Percentiles rank a stretch among this genome's conserved stretches.
These are phyloP conservation scores for Cebus imitator DNA, from an alignment of 2,113 vertebrate species.

Conservation along the genomic window DNA sequence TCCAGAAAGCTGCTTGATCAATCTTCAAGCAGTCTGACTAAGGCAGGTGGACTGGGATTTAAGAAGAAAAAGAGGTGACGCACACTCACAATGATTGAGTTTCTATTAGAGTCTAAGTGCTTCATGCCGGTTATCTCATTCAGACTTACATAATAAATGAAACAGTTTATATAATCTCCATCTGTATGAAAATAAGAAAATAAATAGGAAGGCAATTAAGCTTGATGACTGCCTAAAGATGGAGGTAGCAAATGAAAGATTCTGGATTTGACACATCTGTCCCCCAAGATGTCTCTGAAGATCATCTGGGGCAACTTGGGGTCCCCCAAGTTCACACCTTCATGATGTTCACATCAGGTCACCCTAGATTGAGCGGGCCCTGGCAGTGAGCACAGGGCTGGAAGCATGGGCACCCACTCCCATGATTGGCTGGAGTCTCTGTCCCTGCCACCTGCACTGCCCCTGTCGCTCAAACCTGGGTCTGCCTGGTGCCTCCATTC, in stretches of 20 bases:
- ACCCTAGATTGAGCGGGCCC: not conserved
- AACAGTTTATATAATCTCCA: not conserved
- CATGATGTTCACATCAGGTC: not conserved
- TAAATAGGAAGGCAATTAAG: not conserved
- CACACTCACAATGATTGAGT: too few species aligned
- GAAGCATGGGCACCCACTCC: not conserved
- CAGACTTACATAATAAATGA: not conserved
- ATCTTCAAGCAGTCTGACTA: not conserved
- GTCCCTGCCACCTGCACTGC: not conserved
- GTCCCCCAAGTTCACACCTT: not conserved
- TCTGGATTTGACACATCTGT: not conserved
- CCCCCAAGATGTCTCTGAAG: not conserved
- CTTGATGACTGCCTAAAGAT: not conserved
- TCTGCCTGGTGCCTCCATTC: not conserved
- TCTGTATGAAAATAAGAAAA: not conserved
- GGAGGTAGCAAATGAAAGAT: not conserved
- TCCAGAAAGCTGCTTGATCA: too few species aligned
- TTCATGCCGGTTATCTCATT: not conserved
- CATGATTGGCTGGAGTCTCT: not conserved
- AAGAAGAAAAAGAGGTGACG: not conserved
- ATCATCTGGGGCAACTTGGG: too few species aligned
- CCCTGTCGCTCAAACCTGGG: too few species aligned
- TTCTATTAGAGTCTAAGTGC: not conserved
- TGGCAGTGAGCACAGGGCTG: not conserved
- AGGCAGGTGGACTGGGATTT: too few species aligned